Evolutionary conservation across 2,113 vertebrate genomes (phyloP).

Genomic region (Melanerpes formicivorus): DNA sequence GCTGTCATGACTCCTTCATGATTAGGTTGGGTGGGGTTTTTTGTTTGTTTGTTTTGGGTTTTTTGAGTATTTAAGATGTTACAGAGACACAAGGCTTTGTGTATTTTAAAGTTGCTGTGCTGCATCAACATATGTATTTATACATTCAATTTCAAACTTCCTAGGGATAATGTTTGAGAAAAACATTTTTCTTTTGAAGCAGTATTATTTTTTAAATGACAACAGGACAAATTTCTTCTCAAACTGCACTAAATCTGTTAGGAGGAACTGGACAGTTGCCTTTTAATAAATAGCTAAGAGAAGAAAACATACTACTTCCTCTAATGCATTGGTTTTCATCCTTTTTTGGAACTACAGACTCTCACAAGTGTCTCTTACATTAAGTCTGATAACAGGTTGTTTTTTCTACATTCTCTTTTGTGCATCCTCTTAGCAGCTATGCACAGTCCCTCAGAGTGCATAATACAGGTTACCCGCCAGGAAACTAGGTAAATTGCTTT

Average conservation of each 20-base stretch:
- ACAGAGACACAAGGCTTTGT: not conserved
- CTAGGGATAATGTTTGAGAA: not conserved
- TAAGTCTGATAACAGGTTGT: not conserved
- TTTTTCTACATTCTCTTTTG: not conserved
- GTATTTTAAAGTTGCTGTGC: not conserved
- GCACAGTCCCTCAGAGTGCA: not conserved
- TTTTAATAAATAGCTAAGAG: not conserved
- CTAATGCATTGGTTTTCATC: not conserved
- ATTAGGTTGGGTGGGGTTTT: not conserved
- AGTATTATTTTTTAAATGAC: not conserved
- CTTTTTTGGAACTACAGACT: not conserved
- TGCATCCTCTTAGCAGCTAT: not conserved
- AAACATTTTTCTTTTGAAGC: not conserved
- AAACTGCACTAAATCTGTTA: not conserved
- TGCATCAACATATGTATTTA: not conserved
- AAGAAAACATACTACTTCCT: not conserved
- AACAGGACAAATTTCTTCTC: not conserved
- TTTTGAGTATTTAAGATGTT: not conserved
- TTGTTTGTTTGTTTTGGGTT: not conserved
- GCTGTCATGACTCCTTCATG: not conserved
- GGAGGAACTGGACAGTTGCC: not conserved
- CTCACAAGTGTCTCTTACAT: not conserved
- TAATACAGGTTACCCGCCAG: not conserved
- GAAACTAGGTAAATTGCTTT: not conserved
- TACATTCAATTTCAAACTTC: not conserved